Conservation (phyloP, 2,888 invertebrate species). For the Nymphalis c-album region DNA sequence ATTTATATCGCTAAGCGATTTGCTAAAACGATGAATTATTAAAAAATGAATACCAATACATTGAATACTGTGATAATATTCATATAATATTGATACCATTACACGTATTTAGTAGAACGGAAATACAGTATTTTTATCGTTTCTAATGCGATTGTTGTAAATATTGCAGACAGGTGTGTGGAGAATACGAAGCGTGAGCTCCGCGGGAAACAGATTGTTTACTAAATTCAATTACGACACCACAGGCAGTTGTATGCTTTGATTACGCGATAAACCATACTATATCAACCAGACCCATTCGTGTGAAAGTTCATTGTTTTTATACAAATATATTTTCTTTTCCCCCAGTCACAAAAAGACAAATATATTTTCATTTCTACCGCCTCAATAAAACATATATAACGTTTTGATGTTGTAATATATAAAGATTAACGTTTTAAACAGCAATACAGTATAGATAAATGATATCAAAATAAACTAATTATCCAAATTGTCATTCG, state of each 20-base stretch:
- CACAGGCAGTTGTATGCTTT: conserved; percentile 62
- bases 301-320: conserved; percentile 79
- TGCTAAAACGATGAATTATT: too few species aligned
- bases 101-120: neutral
- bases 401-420: neutral
- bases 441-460: too few species aligned
- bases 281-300: conserved; percentile 66
- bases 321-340: conserved; percentile 48
- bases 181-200: conserved; percentile 52
- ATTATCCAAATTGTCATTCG: too few species aligned
- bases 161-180: conserved; percentile 60
- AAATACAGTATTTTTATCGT: neutral
- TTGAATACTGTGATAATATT: neutral
- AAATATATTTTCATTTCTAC: neutral
- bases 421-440: neutral
- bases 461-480: too few species aligned
- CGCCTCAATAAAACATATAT: too few species aligned
- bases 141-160: conserved; percentile 10
- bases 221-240: conserved; percentile 74
- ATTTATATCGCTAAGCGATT: too few species aligned
- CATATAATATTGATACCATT: neutral
- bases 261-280: conserved; percentile 68
- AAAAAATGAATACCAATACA: too few species aligned
- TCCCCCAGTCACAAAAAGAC: conserved; percentile 32
- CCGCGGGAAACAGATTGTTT: conserved; percentile 73